Evolutionary conservation across 2,797 vertebrate species (phyloP), one percentile per base, ranked within the genome.

Genomic region (Rhadinocentrus ornatus): DNA sequence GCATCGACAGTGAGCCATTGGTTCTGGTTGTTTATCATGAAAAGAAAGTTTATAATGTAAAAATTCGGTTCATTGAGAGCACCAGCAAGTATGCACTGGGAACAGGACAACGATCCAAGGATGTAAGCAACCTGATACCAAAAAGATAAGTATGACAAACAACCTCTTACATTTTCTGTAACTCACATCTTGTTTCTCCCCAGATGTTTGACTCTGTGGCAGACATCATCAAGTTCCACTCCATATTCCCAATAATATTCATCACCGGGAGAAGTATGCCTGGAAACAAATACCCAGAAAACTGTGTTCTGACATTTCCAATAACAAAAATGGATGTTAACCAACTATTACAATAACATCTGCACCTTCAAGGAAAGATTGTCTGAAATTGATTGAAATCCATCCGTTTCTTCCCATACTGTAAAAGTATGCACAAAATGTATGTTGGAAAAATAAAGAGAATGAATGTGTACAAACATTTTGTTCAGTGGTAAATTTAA

Each of bases 1-100:
- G 89, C 83, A 94, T 91, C 69, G 80, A 46, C 35, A 69, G 93
- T 2, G 96, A 97, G 27, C 97, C 97, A 0, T 93, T 95, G 0
- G 96, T 98, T 16, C 70, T 98, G 90, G 94, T 91, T 1, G 89
- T 99, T 75, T 97, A 95, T 73, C 90, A 96, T 0, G 84, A 93
- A 68, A 95, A 91, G 82, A 96, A 91, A 85, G 96, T 98, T 27
- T 99, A 96, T 84, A 97, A 98, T 16, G 92, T 99, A 31, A 97
- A 98, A 88, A 95, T 99, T 44, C 95, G 96, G 37, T 97, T 95
- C 81, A 88, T 96, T 6, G 92, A 93, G 55, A 86, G 81, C 3
- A 91, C 46, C 58, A 74, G 82, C 52, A 95, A 97, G 74, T 99
- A 94, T 0, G 91, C 90, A 0, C 84, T 99, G 71, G 97, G 97